These are phyloP conservation scores for Drosophila vallismaia DNA, from an alignment of 2,888 invertebrate species.

Conservation along the genomic window DNA sequence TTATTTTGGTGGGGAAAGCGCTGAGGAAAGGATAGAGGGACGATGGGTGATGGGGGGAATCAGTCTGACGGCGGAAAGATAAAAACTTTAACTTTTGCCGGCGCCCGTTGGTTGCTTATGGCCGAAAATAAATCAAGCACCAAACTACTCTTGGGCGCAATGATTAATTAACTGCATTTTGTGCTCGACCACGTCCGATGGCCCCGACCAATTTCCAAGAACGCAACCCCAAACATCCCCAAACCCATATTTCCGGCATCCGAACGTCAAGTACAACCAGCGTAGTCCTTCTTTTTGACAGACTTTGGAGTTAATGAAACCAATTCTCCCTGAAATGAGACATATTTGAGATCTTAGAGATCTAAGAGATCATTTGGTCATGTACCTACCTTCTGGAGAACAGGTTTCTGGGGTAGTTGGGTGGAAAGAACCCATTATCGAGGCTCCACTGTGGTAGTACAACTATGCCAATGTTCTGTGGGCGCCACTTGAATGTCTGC, in stretches of 20 bases:
- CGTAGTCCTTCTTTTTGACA: not conserved
- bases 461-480: constrained; percentile 35
- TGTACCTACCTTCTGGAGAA: not conserved
- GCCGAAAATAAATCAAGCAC: constrained; percentile 73
- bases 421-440: not conserved
- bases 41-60: not conserved
- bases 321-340: not conserved
- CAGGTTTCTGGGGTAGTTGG: not conserved
- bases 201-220: constrained; percentile 13
- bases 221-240: constrained; percentile 5
- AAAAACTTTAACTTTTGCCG: constrained; percentile 65
- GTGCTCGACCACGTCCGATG: constrained; percentile 65
- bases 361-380: too few relatives aligned
- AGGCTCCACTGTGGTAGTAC: constrained; percentile 7
- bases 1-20: not conserved
- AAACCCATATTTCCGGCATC: not conserved
- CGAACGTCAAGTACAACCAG: not conserved
- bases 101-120: constrained; percentile 55
- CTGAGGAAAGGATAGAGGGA: not conserved
- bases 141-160: constrained; percentile 69
- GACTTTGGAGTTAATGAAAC: not conserved
- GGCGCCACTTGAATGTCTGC: constrained; percentile 57
- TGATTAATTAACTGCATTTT: constrained; percentile 78
- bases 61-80: constrained; percentile 31
- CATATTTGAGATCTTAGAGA: not conserved